phyloP scores from a whole-genome alignment of 2,888 invertebrate genomes.

The Blastobasis adustella region DNA sequence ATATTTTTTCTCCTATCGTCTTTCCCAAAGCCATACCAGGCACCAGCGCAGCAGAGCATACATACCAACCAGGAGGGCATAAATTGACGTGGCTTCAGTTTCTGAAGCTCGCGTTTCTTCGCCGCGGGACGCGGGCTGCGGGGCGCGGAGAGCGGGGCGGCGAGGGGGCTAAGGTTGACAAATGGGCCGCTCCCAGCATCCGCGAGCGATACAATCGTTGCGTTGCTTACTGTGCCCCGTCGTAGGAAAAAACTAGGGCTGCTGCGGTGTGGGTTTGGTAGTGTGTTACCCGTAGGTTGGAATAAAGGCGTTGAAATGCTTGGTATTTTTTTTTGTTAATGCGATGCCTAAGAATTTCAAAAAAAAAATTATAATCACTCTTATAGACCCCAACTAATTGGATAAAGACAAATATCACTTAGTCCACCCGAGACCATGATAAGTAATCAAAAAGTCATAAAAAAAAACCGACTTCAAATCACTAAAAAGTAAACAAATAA shows the following conservation, averaged over 20 bases:
- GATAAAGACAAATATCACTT: too few relatives aligned
- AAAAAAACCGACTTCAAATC: too few relatives aligned
- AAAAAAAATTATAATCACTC: too few relatives aligned
- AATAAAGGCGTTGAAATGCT: too few relatives aligned
- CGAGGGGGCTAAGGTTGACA: conserved; percentile 66
- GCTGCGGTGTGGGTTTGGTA: conserved; percentile 9
- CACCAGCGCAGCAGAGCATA: conserved; percentile 6
- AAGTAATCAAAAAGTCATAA: too few relatives aligned
- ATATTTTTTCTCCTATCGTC: too few relatives aligned
- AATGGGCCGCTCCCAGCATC: conserved; percentile 74
- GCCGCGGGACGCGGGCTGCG: conserved; percentile 35
- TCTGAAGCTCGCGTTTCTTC: conserved; percentile 60
- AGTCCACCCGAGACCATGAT: too few relatives aligned
- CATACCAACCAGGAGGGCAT: conserved; percentile 28
- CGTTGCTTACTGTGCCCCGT: conserved; percentile 74
- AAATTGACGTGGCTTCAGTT: conserved; percentile 60
- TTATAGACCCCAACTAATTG: too few relatives aligned
- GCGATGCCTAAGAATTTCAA: too few relatives aligned
- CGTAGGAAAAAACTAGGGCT: conserved; percentile 77
- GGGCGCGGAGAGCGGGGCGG: conserved; percentile 22
- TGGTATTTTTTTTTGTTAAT: too few relatives aligned
- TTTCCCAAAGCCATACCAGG: not conserved
- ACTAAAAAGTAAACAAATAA: too few relatives aligned
- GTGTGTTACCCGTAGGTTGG: too few relatives aligned
- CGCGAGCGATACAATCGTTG: conserved; percentile 74